These are phyloP conservation scores for Odobenus rosmarus DNA, from an alignment of 2,113 vertebrate species.

Conservation along the genomic window DNA sequence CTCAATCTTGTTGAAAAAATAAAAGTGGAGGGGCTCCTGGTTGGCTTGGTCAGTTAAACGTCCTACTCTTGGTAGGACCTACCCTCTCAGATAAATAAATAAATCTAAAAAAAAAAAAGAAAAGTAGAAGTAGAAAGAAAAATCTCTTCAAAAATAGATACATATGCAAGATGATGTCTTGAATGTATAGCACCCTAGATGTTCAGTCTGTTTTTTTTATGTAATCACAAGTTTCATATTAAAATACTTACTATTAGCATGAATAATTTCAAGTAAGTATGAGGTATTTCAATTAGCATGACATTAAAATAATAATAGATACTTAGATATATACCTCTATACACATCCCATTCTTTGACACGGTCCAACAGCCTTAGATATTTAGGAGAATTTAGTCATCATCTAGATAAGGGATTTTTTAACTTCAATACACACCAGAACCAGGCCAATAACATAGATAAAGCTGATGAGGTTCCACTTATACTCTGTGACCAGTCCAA, in stretches of 20 bases:
- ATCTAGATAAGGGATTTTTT: too few species aligned
- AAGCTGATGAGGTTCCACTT: not conserved
- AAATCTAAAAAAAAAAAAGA: conserved; percentile 65
- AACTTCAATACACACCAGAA: not conserved
- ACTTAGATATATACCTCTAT: too few species aligned
- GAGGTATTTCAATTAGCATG: not conserved
- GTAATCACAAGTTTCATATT: conserved; percentile 80
- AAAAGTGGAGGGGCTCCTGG: conserved; percentile 76
- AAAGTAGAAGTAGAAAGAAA: conserved; percentile 92
- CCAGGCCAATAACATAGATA: not conserved
- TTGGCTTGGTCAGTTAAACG: not conserved
- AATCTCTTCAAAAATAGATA: conserved; percentile 95
- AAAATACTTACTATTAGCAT: not conserved
- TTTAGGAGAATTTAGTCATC: not conserved
- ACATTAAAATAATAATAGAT: not conserved
- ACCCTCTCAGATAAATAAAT: not conserved
- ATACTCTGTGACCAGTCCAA: not conserved
- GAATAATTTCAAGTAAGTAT: not conserved
- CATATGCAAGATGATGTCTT: conserved; percentile 95
- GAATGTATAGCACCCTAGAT: conserved; percentile 95
- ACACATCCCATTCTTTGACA: not conserved
- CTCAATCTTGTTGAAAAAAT: conserved; percentile 97
- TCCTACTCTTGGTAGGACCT: not conserved
- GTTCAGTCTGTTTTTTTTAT: conserved; percentile 93
- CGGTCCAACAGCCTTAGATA: not conserved